Evolutionary conservation across 1,140 invertebrate species (phyloP), one percentile per base, ranked within the genome.

Genomic region (Onthophagus taurus): DNA sequence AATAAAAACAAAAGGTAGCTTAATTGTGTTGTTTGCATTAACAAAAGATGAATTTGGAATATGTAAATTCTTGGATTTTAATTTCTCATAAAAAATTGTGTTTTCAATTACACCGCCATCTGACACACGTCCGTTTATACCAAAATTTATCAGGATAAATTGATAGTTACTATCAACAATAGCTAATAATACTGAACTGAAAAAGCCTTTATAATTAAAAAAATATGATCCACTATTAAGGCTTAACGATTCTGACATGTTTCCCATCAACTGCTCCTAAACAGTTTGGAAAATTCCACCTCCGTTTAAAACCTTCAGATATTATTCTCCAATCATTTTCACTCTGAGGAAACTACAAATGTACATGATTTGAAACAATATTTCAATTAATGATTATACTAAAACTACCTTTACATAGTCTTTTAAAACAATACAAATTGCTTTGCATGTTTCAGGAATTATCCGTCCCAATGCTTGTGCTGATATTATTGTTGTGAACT

Each of bases 231-330:
- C n/a, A 26, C 39, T 42, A 26, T 24, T 24, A 18, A 19, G 12
- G 14, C 64, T 63, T 48, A 42, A 48, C 50, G 41, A 21, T 45
- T 66, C 58, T 34, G 43, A 48, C 7, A 53, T 69, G 64, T 53
- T 70, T 71, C 13, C 66, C 65, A 53, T 72, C 66, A 9, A 74
- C 43, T 4, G 65, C 61, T 7, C 68, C 66, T 23, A 69, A 42
- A 50, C 65, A 70, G 35, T 65, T 51, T 18, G 69, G 66, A 55
- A 72, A 70, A 52, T 69, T 61, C n/a, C n/a, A n/a, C n/a, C n/a
- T n/a, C n/a, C n/a, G n/a, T n/a, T n/a, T n/a, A n/a, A n/a, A n/a
- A n/a, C n/a, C n/a, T n/a, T n/a, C n/a, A n/a, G n/a, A n/a, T n/a
- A n/a, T n/a, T n/a, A n/a, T n/a, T n/a, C n/a, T n/a, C n/a, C n/a